phyloP scores from a whole-genome alignment of 2,888 invertebrate genomes.

The Caenorhabditis angaria region DNA sequence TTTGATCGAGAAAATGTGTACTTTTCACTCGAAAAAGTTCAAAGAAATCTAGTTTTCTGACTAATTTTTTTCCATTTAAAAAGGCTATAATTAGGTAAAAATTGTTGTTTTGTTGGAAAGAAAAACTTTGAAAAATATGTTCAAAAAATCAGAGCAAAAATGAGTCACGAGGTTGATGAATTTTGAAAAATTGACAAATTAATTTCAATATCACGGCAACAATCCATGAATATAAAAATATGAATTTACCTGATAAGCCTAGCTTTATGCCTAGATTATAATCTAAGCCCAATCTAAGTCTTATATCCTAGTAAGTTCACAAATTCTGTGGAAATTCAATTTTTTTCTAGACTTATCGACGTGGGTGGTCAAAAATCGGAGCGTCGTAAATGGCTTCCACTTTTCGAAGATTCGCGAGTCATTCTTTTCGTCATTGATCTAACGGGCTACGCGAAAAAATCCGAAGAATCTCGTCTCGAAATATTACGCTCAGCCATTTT shows the following conservation, averaged over 20 bases:
- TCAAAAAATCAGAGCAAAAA: no score
- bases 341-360: slow-evolving; percentile 39
- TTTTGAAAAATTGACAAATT: not conserved
- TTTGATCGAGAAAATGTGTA: not conserved
- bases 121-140: no score
- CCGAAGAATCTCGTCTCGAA: slow-evolving; percentile 30
- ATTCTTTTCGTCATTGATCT: slow-evolving; percentile 40
- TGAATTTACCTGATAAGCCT: no score
- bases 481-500: not conserved
- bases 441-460: slow-evolving; percentile 38
- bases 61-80: not conserved
- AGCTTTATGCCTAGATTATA: no score
- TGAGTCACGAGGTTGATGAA: not conserved
- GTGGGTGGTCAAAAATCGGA: slow-evolving; percentile 53
- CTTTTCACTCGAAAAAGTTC: no score
- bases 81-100: not conserved
- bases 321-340: not conserved
- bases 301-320: not conserved
- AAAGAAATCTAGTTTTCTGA: no score
- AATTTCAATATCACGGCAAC: not conserved
- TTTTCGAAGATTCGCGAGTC: slow-evolving; percentile 46
- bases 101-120: slow-evolving; percentile 1
- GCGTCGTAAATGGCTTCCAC: slow-evolving; percentile 48
- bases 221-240: no score
- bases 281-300: no score